These are phyloP conservation scores for Cotesia glomerata DNA, from an alignment of 1,140 invertebrate species.

Conservation along the genomic window DNA sequence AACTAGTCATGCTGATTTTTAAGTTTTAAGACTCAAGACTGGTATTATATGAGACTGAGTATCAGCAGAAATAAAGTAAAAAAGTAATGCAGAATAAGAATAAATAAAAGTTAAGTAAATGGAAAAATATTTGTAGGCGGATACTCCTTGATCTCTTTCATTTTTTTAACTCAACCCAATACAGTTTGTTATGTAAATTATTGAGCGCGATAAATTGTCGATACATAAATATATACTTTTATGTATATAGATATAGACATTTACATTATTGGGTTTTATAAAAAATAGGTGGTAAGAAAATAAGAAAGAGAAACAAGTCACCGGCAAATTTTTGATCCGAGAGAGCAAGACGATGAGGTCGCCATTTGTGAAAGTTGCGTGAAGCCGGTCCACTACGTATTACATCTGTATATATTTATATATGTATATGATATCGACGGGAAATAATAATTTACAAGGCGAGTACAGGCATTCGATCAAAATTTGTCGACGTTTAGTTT, in stretches of 20 bases:
- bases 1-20: too few species aligned
- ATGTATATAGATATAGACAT: background rate
- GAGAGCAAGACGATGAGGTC: constrained; percentile 23
- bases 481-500: background rate
- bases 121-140: constrained; percentile 35
- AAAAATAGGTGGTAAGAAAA: background rate
- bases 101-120: background rate
- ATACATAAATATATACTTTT: background rate
- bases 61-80: background rate
- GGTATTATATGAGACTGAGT: too few species aligned
- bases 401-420: too few species aligned
- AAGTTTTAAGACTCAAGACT: too few species aligned
- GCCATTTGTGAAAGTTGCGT: constrained; percentile 39
- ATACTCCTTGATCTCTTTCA: constrained; percentile 29
- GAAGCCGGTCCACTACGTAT: constrained; percentile 26
- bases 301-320: constrained; percentile 1
- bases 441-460: constrained; percentile 29
- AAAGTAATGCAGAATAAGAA: constrained; percentile 20
- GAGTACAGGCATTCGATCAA: background rate
- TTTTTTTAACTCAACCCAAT: constrained; percentile 20
- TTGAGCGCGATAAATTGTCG: constrained; percentile 17
- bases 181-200: constrained; percentile 44
- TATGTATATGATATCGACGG: background rate
- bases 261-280: background rate
- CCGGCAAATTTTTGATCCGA: constrained; percentile 10